phyloP scores from a whole-genome alignment of 1,140 invertebrate species.

The Portunus trituberculatus region DNA sequence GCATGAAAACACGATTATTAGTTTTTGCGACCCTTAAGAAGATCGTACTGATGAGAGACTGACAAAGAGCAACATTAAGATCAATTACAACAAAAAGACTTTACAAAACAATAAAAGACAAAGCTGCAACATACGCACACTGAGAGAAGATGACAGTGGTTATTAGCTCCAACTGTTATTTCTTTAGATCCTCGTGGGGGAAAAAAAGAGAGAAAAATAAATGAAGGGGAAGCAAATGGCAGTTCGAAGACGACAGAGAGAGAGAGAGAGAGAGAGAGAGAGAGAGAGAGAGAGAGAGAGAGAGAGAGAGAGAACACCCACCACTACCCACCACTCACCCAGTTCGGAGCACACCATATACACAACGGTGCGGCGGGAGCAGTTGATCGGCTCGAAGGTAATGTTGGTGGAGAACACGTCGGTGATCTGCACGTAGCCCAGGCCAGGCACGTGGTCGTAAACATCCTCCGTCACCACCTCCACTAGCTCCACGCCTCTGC shows the following conservation, averaged over 20 bases:
- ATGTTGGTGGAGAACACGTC: slow-evolving; percentile 85
- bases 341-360: slow-evolving; percentile 89
- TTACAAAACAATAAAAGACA: too few relatives aligned
- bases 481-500: slow-evolving; percentile 83
- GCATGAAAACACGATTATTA: too few relatives aligned
- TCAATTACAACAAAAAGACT: too few relatives aligned
- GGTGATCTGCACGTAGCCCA: slow-evolving; percentile 77
- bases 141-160: too few relatives aligned
- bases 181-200: too few relatives aligned
- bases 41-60: too few relatives aligned
- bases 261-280: slow-evolving; percentile 32
- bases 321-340: slow-evolving; percentile 82
- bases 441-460: slow-evolving; percentile 79
- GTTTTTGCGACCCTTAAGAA: too few relatives aligned
- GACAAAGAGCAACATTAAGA: too few relatives aligned
- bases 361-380: slow-evolving; percentile 88
- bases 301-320: background rate
- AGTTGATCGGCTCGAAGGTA: slow-evolving; percentile 88
- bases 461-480: slow-evolving; percentile 80
- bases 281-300: slow-evolving; percentile 34
- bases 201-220: background rate
- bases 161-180: too few relatives aligned
- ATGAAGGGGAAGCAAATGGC: background rate
- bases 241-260: background rate
- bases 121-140: too few relatives aligned